A percentile compares a stretch with the other conserved stretches of the same genome.
phyloP scores from a whole-genome alignment of 1,140 invertebrate species.

The Mylabris phalerata region DNA sequence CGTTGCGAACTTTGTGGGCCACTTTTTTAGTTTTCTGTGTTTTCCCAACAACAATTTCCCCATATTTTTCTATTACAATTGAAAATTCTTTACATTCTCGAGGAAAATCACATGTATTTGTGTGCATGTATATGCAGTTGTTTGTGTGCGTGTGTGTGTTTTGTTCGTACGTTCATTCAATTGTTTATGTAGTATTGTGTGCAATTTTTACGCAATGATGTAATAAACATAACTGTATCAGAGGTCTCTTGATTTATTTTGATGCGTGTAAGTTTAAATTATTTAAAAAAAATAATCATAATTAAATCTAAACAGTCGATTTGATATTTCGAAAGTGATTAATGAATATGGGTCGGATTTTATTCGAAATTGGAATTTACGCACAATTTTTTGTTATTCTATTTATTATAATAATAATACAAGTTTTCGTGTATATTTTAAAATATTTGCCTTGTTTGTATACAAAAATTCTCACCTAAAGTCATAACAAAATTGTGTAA shows the following conservation, averaged over 20 bases:
- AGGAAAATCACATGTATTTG: no score
- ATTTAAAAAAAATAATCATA: no score
- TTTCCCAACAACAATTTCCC: background rate
- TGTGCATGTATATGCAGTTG: background rate
- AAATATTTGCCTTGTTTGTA: no score
- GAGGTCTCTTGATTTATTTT: no score
- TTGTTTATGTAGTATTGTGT: background rate
- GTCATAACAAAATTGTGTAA: no score
- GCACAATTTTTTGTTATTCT: background rate
- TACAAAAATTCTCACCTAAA: no score
- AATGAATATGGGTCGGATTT: slow-evolving; percentile 6
- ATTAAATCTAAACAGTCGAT: no score
- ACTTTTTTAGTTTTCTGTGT: background rate
- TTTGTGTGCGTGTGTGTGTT: background rate
- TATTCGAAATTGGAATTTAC: slow-evolving; percentile 1
- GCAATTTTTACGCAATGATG: slow-evolving; percentile 3
- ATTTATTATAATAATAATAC: no score
- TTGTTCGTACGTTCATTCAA: no score
- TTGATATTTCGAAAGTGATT: slow-evolving; percentile 7
- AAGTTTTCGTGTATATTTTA: no score
- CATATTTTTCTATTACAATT: slow-evolving; percentile 1
- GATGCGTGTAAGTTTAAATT: no score
- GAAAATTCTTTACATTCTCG: slow-evolving; percentile 3
- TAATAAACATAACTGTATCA: background rate
- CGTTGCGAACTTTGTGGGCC: slow-evolving; percentile 17